phyloP scores from a whole-genome alignment of 1,140 invertebrate species.

The Plectrocnemia conspersa region DNA sequence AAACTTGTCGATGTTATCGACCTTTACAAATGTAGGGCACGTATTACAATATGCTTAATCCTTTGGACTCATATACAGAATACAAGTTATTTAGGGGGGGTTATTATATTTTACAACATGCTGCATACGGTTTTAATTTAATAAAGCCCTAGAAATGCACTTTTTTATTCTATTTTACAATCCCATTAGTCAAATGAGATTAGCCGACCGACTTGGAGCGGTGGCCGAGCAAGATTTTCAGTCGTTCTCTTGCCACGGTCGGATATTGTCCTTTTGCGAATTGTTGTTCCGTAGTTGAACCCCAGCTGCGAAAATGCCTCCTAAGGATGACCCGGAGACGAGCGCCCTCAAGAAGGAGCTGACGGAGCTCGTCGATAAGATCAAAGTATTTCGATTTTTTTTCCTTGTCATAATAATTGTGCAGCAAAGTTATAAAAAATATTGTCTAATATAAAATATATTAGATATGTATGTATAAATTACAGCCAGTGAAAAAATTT shows the following conservation, averaged over 20 bases:
- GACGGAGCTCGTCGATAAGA: conserved; percentile 67
- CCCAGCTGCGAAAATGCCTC: conserved; percentile 45
- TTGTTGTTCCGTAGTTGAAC: neutral
- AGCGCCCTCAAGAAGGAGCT: conserved; percentile 71
- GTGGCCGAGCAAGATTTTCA: neutral
- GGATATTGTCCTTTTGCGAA: neutral
- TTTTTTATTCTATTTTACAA: conserved; percentile 4
- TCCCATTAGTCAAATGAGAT: conserved; percentile 34
- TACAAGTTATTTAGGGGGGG: too few relatives aligned
- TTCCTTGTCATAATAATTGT: neutral
- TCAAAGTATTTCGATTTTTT: conserved; percentile 53
- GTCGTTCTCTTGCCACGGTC: conserved; percentile 2
- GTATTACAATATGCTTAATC: too few relatives aligned
- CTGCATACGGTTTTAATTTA: too few relatives aligned
- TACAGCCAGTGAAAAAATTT: too few relatives aligned
- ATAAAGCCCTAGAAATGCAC: conserved; percentile 32
- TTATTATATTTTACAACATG: too few relatives aligned
- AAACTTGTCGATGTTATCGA: too few relatives aligned
- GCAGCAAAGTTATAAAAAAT: too few relatives aligned
- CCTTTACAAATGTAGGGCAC: too few relatives aligned
- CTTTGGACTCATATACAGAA: too few relatives aligned
- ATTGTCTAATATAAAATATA: too few relatives aligned
- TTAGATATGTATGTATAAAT: too few relatives aligned
- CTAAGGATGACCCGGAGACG: conserved; percentile 76
- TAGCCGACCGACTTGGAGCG: neutral